These are phyloP conservation scores for Todus mexicanus DNA, from an alignment of 2,797 vertebrate genomes.

Conservation along the genomic window DNA sequence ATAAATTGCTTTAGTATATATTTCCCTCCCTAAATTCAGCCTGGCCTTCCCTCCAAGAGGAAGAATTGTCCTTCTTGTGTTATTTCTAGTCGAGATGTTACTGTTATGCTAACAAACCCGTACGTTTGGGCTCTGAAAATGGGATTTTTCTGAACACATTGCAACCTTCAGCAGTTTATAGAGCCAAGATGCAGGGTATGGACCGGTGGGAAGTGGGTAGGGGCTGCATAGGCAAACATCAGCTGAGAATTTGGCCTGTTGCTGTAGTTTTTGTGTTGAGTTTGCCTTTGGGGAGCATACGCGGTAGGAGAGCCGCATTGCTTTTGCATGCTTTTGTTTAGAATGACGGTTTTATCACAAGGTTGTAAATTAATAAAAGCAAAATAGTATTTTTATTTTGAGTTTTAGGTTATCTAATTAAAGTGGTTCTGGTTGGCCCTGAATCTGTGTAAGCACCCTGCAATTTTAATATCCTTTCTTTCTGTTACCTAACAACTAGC, in stretches of 20 bases:
- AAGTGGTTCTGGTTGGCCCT: not conserved
- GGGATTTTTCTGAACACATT: not conserved
- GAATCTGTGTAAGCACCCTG: not conserved
- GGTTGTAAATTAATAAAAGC: not conserved
- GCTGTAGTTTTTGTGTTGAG: not conserved
- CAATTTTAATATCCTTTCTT: not conserved
- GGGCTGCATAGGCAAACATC: not conserved
- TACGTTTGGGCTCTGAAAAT: not conserved
- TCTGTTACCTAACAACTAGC: not conserved
- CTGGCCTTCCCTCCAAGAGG: not conserved
- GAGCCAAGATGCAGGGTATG: too few species aligned
- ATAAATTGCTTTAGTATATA: not conserved
- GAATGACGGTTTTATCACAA: not conserved
- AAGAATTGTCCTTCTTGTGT: not conserved
- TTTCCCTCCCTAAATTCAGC: not conserved
- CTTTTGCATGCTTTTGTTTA: not conserved
- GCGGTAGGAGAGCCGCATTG: not conserved
- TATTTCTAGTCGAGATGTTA: not conserved
- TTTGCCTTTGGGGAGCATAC: not conserved
- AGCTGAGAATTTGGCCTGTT: not conserved
- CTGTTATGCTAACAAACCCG: not conserved
- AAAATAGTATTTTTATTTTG: not conserved
- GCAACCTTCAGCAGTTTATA: not conserved
- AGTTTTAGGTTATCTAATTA: not conserved
- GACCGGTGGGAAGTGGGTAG: not conserved